Evolutionary conservation across 2,113 vertebrate genomes (phyloP).

Genomic region (Arenaria interpres): DNA sequence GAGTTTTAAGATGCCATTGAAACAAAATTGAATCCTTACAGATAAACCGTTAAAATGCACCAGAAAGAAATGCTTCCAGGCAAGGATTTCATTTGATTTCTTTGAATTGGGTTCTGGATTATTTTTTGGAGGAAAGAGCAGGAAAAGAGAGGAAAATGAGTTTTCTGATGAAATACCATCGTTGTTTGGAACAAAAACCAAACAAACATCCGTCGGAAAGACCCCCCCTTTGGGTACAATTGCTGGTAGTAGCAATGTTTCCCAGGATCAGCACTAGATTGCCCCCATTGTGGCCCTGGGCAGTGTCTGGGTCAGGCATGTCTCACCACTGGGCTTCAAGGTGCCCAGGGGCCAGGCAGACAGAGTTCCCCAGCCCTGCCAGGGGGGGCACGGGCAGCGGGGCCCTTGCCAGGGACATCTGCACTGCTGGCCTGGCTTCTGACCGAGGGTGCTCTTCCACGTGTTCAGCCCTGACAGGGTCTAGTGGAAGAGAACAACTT

Average conservation of each 20-base stretch:
- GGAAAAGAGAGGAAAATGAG: background rate
- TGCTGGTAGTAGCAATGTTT: background rate
- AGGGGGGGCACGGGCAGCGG: background rate
- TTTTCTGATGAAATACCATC: background rate
- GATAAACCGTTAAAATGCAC: background rate
- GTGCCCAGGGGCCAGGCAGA: background rate
- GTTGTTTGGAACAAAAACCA: background rate
- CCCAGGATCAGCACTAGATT: background rate
- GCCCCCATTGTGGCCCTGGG: background rate
- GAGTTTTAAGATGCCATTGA: background rate
- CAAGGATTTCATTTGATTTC: background rate
- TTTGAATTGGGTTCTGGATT: background rate
- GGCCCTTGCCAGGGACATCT: background rate
- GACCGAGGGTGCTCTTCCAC: accelerated
- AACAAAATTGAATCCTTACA: background rate
- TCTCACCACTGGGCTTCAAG: accelerated
- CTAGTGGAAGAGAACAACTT: background rate
- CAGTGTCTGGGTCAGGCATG: background rate
- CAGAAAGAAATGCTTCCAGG: background rate
- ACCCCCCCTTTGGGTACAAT: no score
- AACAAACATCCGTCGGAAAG: background rate
- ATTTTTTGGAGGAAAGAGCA: background rate
- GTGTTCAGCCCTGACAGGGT: accelerated
- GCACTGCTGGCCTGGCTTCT: background rate
- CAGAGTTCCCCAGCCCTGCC: background rate